phyloP scores from a whole-genome alignment of 2,888 invertebrate species.

The Eurytoma adleriae region DNA sequence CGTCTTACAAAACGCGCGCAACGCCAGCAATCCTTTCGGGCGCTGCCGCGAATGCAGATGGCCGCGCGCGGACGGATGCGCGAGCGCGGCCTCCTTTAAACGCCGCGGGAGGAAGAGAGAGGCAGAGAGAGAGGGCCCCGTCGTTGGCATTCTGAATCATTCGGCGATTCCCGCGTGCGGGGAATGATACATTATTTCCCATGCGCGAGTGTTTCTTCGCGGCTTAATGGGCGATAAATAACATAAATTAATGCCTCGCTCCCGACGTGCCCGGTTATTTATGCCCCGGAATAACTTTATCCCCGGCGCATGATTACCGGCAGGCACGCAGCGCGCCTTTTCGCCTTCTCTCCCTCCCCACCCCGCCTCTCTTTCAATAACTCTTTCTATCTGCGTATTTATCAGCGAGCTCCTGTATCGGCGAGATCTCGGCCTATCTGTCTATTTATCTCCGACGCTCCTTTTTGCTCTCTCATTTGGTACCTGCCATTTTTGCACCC shows the following conservation, averaged over 20 bases:
- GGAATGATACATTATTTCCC: constrained; percentile 75
- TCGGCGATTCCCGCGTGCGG: constrained; percentile 70
- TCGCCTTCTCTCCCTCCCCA: constrained; percentile 40
- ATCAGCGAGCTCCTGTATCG: constrained; percentile 38
- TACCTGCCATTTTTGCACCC: too few relatives aligned
- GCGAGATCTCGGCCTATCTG: constrained; percentile 38
- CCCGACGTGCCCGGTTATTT: constrained; percentile 74
- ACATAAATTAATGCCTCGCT: constrained; percentile 75
- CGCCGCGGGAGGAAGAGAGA: not conserved
- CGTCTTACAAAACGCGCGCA: constrained; percentile 36
- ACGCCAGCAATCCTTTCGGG: constrained; percentile 29
- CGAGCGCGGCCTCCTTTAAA: constrained; percentile 41
- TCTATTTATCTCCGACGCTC: constrained; percentile 42
- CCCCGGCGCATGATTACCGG: constrained; percentile 74
- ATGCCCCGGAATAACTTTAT: constrained; percentile 75
- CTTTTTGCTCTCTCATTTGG: constrained; percentile 38
- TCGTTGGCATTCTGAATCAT: constrained; percentile 69
- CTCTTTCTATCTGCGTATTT: constrained; percentile 38
- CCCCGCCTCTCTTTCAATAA: constrained; percentile 39
- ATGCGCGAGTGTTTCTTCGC: constrained; percentile 74
- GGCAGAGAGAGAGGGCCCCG: constrained; percentile 3
- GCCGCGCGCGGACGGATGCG: constrained; percentile 6
- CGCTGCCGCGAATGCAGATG: constrained; percentile 33
- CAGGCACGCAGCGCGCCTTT: constrained; percentile 71
- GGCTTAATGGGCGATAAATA: constrained; percentile 75